Conservation (phyloP, 2,113 vertebrate genomes). For the Urocynchramus pylzowi region DNA sequence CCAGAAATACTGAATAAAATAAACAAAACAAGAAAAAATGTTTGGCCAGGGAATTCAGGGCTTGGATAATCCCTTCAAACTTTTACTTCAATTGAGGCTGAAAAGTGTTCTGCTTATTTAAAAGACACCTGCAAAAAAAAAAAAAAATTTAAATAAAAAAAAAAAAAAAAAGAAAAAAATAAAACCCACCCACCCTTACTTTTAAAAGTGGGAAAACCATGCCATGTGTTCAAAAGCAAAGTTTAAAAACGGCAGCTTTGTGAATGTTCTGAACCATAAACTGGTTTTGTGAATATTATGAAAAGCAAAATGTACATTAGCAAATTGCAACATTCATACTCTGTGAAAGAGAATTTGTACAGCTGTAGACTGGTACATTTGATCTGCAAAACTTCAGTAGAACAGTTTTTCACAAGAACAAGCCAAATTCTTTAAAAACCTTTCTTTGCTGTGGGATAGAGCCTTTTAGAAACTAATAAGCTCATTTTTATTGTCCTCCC, state of each 20-base stretch:
- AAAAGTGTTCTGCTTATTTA: neutral
- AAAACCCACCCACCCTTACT: neutral
- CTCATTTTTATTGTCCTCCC: neutral
- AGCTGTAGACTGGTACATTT: constrained; percentile 57
- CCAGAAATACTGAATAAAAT: neutral
- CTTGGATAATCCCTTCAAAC: neutral
- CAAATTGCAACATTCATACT: constrained; percentile 67
- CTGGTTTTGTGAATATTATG: constrained; percentile 61
- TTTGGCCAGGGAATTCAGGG: neutral
- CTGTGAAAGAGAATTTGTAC: constrained; percentile 58
- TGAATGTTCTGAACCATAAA: constrained; percentile 46
- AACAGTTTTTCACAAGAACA: constrained; percentile 25
- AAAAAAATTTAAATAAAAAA: neutral
- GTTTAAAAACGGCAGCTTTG: constrained; percentile 54
- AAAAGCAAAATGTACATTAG: constrained; percentile 62
- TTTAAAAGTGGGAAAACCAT: constrained; percentile 10
- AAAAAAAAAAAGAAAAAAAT: too few species aligned
- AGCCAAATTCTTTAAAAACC: constrained; percentile 26
- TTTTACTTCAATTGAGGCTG: neutral
- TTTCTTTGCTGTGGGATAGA: neutral
- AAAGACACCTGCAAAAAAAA: neutral
- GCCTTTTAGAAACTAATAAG: constrained; percentile 9
- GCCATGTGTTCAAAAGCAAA: constrained; percentile 20
- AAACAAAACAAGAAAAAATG: neutral
- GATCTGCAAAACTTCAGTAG: constrained; percentile 36